phyloP scores from a whole-genome alignment of 2,113 vertebrate species.

The Fulmarus glacialis region DNA sequence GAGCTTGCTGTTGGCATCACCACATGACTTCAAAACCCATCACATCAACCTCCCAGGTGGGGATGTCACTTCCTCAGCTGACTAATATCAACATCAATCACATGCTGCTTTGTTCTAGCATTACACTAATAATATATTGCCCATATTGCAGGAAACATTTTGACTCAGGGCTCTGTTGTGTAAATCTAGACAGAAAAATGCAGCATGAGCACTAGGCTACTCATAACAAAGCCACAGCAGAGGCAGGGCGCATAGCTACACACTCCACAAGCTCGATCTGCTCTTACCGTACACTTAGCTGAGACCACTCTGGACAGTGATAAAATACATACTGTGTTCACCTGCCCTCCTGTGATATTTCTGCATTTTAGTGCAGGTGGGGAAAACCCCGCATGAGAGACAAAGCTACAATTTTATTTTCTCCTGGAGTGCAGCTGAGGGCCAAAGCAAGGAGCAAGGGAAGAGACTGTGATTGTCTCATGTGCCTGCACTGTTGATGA shows the following conservation, averaged over 20 bases:
- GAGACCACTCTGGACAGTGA: neutral
- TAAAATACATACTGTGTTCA: neutral
- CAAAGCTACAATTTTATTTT: neutral
- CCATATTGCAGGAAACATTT: neutral
- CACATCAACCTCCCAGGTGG: neutral
- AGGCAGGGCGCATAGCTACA: neutral
- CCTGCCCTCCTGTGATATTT: neutral
- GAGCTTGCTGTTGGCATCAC: neutral
- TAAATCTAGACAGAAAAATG: neutral
- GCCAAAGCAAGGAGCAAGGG: neutral
- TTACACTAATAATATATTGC: neutral
- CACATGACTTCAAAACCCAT: neutral
- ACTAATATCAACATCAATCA: neutral
- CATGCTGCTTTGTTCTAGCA: neutral
- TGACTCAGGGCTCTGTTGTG: neutral
- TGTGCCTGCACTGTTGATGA: neutral
- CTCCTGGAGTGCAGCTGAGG: neutral
- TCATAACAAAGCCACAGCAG: neutral
- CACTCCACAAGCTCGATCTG: neutral
- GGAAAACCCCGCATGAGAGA: neutral
- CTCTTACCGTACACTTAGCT: neutral
- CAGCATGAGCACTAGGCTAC: neutral
- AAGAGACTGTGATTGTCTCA: neutral
- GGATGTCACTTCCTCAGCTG: constrained; percentile 9
- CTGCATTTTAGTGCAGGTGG: neutral